A percentile compares a stretch with the other conserved stretches of the same genome.
Conservation (phyloP, 2,888 invertebrate genomes). For the Hirtodrosophila confusa region DNA sequence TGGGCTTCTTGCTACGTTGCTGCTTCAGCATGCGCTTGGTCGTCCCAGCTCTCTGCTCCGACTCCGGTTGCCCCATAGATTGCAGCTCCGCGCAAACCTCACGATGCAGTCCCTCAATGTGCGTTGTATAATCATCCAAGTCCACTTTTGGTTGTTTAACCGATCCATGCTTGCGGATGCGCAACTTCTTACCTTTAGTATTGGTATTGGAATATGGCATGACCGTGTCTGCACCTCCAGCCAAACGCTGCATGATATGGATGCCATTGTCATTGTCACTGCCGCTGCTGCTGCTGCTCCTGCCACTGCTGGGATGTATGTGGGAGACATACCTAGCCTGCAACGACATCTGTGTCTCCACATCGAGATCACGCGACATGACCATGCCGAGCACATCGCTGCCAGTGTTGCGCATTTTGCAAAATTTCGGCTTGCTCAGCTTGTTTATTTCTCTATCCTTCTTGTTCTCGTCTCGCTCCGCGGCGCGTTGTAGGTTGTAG, state of each 20-base stretch:
- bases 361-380: slow-evolving; percentile 61
- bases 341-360: slow-evolving; percentile 69
- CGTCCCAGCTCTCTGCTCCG: background rate
- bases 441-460: slow-evolving; percentile 24
- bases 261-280: background rate
- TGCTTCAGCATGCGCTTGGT: slow-evolving; percentile 3
- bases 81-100: slow-evolving; percentile 60
- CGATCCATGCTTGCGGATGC: background rate
- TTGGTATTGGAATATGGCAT: background rate
- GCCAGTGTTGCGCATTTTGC: slow-evolving; percentile 55
- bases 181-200: slow-evolving; percentile 1
- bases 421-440: slow-evolving; percentile 38
- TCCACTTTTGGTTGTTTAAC: background rate
- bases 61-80: slow-evolving; percentile 2
- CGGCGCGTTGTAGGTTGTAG: slow-evolving; percentile 54
- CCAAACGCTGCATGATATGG: slow-evolving; percentile 17
- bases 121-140: slow-evolving; percentile 1
- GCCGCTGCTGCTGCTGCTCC: background rate
- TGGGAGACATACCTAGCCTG: background rate
- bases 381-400: slow-evolving; percentile 46
- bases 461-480: slow-evolving; percentile 48
- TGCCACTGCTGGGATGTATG: background rate
- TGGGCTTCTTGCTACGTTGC: background rate
- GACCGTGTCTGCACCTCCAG: slow-evolving; percentile 29
- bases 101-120: slow-evolving; percentile 56